Base-by-base conservation (phyloP, 2,113 vertebrate species). In the Colossoma macropomum region DNA sequence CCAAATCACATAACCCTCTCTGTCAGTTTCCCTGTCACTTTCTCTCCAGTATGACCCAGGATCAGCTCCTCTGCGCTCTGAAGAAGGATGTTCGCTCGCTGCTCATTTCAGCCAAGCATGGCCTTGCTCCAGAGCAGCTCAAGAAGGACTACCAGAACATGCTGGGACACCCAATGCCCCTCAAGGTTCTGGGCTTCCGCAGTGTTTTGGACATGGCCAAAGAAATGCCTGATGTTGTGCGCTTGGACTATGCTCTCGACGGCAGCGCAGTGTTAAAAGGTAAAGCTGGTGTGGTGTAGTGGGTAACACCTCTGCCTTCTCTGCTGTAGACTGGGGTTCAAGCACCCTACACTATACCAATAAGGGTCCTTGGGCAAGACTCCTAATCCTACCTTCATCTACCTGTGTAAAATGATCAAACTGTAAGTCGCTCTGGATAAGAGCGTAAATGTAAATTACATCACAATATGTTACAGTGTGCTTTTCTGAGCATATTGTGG, bases 81-180 rank as follows among this genome's bases (percentile, higher is more conserved):
- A 95, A 96, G 91, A 98, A 96, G 81, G 95, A 98, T 75, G 86
- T 98, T 34, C 93, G 96, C 13, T 96, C 96, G 0, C 92, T 98
- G 77, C 95, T 99, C 21, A 86, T 96, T 23, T 94, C 97, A 5
- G 87, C 94, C 45, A 97, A 97, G 65, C 82, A 89, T 12, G 96
- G 96, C 2, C 69, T 99, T 82, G 91, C 93, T 0, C 93, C 94
- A 0, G 89, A 89, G 0, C 87, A 95, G 71, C 92, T 99, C 86
- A 94, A 91, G 79, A 80, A 85, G 27, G 97, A 98, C 84, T 98
- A 97, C 79, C 3, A 79, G 5, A 27, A 54, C 38, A 94, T 97
- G 94, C 75, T 97, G 6, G 96, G 97, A 5, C 93, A 88, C 41
- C 91, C 92, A 0, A 88, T 99, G 16, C 98, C 97, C 0, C 90